Base-by-base conservation (phyloP, 2,888 invertebrate species). In the Ceriagrion tenellum region DNA sequence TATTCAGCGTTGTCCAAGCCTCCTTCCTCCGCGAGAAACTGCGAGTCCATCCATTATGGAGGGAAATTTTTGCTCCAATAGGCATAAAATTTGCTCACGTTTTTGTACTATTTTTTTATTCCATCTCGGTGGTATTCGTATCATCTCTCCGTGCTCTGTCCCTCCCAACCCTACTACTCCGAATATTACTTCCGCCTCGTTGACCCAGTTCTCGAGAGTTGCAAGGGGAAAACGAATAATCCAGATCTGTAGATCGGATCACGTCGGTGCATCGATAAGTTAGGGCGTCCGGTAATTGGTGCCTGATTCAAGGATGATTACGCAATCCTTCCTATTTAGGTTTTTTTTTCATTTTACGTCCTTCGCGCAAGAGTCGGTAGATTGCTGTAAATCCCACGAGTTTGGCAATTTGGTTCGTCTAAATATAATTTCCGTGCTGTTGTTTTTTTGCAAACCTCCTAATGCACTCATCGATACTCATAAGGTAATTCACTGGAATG, bases 141-240 rank as follows among this genome's bases (percentile, higher is more conserved):
- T 35, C 81, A 35, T 81, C 35, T 35, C 81, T 81, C 30, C 81
- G 13, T 3, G 35, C 81, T 35, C 81, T 35, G 10, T 69, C 59
- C 59, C 13, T 59, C 59, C 35, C 35, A 18, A 16, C 16, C 13
- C 30, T 35, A 6, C 35, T n/a, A 13, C 18, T 81, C 1, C 81
- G 35, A 81, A 13, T 81, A 81, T 81, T 81, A 81, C 81, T 81
- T 81, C 81, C 81, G 35, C 81, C 81, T 81, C 81, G 81, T 81
- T 81, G 81, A 81, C 81, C 81, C 35, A 81, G 81, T 35, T 81
- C 35, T 81, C 1, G 35, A 35, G 69, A 81, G 81, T 81, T 35
- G 23, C 0, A 35, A 18, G 35, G 1, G 35, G 18, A 81, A 81
- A 81, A 81, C 23, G 81, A 81, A 81, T 35, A 81, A 81, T 35